These are phyloP conservation scores for Myiopsitta monachus DNA, from an alignment of 2,113 vertebrate genomes.

Conservation along the genomic window DNA sequence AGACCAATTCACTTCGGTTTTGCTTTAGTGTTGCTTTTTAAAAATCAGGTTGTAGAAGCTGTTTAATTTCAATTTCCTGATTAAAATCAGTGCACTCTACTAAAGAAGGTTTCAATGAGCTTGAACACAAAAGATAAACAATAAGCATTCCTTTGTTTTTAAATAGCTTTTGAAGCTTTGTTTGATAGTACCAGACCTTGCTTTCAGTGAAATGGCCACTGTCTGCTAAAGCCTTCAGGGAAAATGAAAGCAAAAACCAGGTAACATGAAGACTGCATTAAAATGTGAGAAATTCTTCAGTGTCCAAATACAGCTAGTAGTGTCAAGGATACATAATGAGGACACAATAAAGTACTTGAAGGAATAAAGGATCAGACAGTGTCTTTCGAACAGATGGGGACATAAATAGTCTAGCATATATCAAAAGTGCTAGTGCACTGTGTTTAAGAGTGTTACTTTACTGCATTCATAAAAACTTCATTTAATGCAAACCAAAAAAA, in stretches of 20 bases:
- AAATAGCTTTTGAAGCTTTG: not conserved
- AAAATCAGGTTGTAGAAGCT: not conserved
- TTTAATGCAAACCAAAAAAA: not conserved
- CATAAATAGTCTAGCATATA: constrained; percentile 42
- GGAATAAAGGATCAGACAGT: not conserved
- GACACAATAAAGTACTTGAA: constrained; percentile 8
- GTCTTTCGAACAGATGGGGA: constrained; percentile 46
- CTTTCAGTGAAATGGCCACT: not conserved
- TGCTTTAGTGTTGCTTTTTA: not conserved
- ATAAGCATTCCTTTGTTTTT: not conserved
- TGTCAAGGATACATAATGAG: constrained; percentile 7
- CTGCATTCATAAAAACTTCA: constrained; percentile 33
- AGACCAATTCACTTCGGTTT: not conserved
- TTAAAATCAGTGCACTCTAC: not conserved
- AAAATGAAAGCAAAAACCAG: constrained; percentile 3
- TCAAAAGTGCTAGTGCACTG: constrained; percentile 26
- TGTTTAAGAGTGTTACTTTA: constrained; percentile 32
- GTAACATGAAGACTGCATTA: not conserved
- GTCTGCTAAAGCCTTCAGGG: not conserved
- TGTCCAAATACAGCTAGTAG: not conserved
- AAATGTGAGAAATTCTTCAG: constrained; percentile 28
- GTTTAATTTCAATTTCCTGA: not conserved
- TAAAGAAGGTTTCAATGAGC: not conserved
- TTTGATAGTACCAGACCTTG: not conserved
- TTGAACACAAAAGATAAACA: not conserved